These are phyloP conservation scores for Epizoanthus scotinus DNA, from an alignment of 92 coral and sea anemone species.

Conservation along the genomic window DNA sequence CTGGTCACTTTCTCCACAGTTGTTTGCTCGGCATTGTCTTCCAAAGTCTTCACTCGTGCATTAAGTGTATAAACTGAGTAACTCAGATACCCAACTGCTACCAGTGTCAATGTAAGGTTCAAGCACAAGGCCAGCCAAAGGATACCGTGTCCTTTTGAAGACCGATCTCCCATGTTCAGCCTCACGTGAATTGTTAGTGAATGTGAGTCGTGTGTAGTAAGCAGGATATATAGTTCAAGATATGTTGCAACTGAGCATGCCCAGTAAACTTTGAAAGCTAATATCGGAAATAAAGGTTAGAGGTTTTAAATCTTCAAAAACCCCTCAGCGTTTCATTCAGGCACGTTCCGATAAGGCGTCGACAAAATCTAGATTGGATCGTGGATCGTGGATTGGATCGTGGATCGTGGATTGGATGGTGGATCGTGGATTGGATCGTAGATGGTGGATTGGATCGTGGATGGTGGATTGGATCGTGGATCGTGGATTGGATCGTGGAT, in stretches of 20 bases:
- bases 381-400: too few species aligned
- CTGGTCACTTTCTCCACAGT: neutral
- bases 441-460: too few species aligned
- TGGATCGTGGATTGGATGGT: too few species aligned
- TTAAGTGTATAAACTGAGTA: slow-evolving; percentile 26
- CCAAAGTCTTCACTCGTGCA: slow-evolving; percentile 12
- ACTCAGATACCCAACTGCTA: slow-evolving; percentile 22
- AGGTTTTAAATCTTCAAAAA: too few species aligned
- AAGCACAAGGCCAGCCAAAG: slow-evolving; percentile 24
- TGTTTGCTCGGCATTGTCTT: neutral
- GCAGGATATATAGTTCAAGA: slow-evolving; percentile 1
- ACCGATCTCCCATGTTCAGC: neutral
- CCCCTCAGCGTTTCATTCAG: too few species aligned
- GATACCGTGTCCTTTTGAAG: slow-evolving; percentile 8
- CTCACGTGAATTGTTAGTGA: neutral
- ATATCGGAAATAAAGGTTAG: too few species aligned
- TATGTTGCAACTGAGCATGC: neutral
- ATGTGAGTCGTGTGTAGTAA: neutral
- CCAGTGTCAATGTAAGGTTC: neutral
- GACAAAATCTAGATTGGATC: too few species aligned
- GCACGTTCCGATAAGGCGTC: too few species aligned
- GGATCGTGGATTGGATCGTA: too few species aligned
- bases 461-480: too few species aligned
- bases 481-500: too few species aligned
- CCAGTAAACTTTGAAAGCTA: neutral